Base-by-base conservation (phyloP, 2,888 invertebrate species). In the Hedya salicella region DNA sequence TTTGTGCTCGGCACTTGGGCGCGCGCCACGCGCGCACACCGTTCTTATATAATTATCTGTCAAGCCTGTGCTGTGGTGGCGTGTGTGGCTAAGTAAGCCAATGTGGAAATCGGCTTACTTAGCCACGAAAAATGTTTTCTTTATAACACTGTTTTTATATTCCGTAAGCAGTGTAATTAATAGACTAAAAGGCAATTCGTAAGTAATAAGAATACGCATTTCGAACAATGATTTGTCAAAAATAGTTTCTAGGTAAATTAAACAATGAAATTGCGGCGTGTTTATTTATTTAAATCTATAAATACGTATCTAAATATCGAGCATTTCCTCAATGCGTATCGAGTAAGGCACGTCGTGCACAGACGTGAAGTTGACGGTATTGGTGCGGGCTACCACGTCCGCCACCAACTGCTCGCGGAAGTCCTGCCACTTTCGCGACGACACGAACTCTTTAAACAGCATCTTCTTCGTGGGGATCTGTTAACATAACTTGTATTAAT, bases 271-370 rank as follows among this genome's bases (percentile, higher is more conserved):
- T 9, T 36, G 36, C 9, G 36, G 2, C 11, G 6, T 11, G 9
- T 6, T 36, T 11, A 36, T 36, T 36, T 36, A 36, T 36, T 36
- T 30, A 25, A 21, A 32, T 48, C 52, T 13, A 19, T 59, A 49
- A 53, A 60, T 50, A 60, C 30, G 32, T 44, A 53, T 68, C 80
- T 73, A 91, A 68, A 89, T 83, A 68, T 91, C 89, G 5, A 87
- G 75, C 87, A 92, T 89, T 76, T 94, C 93, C 56, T 91, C 92
- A 79, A 95, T 93, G 19, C 95, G 88, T 66, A 95, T 94, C 36
- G 94, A 94, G 75, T 94, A 95, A 0, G 95, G 95, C 13, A 95
- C 94, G 60, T 95, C 94, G 64, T 95, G 94, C 8, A 93, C 85
- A 0, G 93, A 92, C 8, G 94, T 95, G 77, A 87, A 91, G 77